Percentiles rank a stretch among this genome's conserved stretches.
phyloP scores from a whole-genome alignment of 2,113 vertebrate species.

The Pituophis catenifer region DNA sequence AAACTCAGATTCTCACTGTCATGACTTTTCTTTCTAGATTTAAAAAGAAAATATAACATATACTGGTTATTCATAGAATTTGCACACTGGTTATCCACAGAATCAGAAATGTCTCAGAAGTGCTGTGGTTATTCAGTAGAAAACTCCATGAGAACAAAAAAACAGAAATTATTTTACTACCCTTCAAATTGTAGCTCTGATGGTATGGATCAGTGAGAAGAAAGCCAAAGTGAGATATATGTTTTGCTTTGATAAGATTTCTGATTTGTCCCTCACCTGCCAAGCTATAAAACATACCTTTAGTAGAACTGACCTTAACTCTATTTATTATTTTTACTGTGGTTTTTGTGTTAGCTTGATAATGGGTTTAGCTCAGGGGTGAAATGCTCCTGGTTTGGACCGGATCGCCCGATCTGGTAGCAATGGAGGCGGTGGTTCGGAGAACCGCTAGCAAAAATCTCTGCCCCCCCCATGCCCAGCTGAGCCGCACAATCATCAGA shows the following conservation, averaged over 20 bases:
- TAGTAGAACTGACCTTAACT: background rate
- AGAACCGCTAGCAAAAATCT: too few relatives aligned
- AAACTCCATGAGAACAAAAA: background rate
- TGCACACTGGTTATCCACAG: background rate
- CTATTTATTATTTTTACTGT: background rate
- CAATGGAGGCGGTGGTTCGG: too few relatives aligned
- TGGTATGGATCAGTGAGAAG: background rate
- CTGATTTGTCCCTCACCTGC: background rate
- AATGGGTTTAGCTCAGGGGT: background rate
- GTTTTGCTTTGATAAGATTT: background rate
- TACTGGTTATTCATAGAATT: background rate
- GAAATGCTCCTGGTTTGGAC: too few relatives aligned
- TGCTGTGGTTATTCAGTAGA: background rate
- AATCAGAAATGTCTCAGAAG: background rate
- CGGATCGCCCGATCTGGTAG: too few relatives aligned
- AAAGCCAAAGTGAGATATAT: background rate
- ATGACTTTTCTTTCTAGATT: background rate
- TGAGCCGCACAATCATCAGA: too few relatives aligned
- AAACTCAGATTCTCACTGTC: background rate
- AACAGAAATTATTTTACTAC: background rate
- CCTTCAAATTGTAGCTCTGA: background rate
- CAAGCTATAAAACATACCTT: background rate
- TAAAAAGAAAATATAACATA: background rate
- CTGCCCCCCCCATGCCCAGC: too few relatives aligned
- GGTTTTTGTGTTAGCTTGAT: background rate